These are phyloP conservation scores for Dipodomys spectabilis DNA, from an alignment of 2,113 vertebrate species.

Conservation along the genomic window DNA sequence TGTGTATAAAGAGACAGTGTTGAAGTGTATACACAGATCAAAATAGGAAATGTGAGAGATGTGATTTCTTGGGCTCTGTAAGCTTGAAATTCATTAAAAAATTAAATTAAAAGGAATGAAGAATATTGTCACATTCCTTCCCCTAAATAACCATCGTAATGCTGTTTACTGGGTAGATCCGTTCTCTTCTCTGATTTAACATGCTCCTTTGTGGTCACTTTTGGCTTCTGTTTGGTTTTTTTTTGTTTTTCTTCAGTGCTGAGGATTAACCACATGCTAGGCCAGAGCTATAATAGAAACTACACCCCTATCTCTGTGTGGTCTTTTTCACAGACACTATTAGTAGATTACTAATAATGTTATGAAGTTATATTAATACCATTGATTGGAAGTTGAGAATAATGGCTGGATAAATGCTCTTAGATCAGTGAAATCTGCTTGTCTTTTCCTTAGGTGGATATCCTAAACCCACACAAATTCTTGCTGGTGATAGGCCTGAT, in stretches of 20 bases:
- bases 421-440: constrained; percentile 12
- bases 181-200: neutral
- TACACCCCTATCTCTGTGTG: too few relatives aligned
- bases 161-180: neutral
- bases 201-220: neutral
- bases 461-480: constrained; percentile 80
- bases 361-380: neutral
- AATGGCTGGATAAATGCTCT: neutral
- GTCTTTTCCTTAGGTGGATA: constrained; percentile 85
- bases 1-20: neutral
- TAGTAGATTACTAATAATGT: neutral
- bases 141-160: neutral
- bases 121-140: neutral
- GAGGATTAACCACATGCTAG: neutral
- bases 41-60: neutral
- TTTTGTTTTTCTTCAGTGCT: neutral
- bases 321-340: neutral
- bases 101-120: neutral
- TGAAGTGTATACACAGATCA: neutral
- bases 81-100: constrained; percentile 39
- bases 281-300: neutral
- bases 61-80: neutral
- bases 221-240: too few relatives aligned
- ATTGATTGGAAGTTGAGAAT: neutral
- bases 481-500: constrained; percentile 94